Evolutionary conservation across 1,140 invertebrate genomes (phyloP), one percentile per base, ranked within the genome.

Genomic region (Berghia stephanieae): DNA sequence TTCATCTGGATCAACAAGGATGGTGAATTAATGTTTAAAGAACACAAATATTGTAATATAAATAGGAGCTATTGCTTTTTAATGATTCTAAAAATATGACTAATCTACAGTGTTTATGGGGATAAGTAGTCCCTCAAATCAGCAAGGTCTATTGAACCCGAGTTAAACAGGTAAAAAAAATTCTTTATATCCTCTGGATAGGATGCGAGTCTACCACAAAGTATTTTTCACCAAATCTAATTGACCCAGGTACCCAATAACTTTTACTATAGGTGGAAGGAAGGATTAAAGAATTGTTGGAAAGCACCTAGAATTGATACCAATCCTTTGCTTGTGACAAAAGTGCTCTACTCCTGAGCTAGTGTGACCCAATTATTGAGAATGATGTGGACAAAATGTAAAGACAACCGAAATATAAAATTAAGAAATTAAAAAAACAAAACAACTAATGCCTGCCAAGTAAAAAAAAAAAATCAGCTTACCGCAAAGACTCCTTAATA

Each of bases 401-500:
- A n/a, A 52, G 42, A 4, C 38, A 21, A n/a, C 31, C 21, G 24
- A 16, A 16, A 66, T 66, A 31, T n/a, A 18, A 34, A 18, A 66
- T 66, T 31, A 0, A 27, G 31, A 27, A 21, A 70, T 18, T 0
- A 0, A 70, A 43, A 34, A 34, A 42, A 34, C 21, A 31, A 66
- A 16, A 16, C 31, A 21, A 13, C 31, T 34, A 21, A 16, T 16
- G 0, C 13, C 60, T 21, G 13, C n/a, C n/a, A n/a, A n/a, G n/a
- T n/a, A 13, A 43, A 2, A 40, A 18, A 42, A 34, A 10, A 8
- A 21, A 2, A 1, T 31, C 24, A 40, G 18, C 60, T 49, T 40
- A 80, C 79, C 75, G 36, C 6, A 75, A 49, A 0, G 83, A 83
- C 77, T 86, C 85, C 57, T 83, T 83, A 24, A 86, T 82, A n/a